A percentile compares a stretch with the other conserved stretches of the same genome.
Evolutionary conservation across 2,113 vertebrate species (phyloP).

Genomic region (Sakesphorus luctuosus): DNA sequence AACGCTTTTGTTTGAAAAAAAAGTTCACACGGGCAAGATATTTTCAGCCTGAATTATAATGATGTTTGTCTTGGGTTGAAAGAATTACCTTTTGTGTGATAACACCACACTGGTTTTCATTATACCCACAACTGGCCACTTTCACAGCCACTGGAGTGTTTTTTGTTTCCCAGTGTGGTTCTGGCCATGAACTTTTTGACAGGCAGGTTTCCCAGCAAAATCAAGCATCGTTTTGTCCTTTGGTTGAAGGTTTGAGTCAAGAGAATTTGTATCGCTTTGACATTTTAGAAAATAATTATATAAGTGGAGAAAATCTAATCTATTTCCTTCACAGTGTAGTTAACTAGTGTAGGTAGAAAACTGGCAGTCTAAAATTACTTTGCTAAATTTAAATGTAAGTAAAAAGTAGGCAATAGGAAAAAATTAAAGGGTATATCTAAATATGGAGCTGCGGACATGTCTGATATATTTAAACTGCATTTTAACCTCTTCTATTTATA

Average conservation of each 20-base stretch:
- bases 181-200: neutral
- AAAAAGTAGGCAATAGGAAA: slow-evolving; percentile 69
- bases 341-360: slow-evolving; percentile 51
- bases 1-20: neutral
- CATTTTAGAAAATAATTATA: neutral
- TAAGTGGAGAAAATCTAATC: neutral
- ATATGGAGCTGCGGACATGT: slow-evolving; percentile 38
- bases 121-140: neutral
- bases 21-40: neutral
- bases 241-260: neutral
- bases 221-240: neutral
- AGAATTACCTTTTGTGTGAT: slow-evolving; percentile 45
- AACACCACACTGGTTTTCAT: neutral
- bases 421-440: slow-evolving; percentile 76
- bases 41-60: slow-evolving; percentile 32
- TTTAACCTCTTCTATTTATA: slow-evolving; percentile 74
- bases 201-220: neutral
- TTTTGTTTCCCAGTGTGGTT: neutral
- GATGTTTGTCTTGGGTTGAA: slow-evolving; percentile 24
- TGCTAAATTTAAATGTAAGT: slow-evolving; percentile 77
- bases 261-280: neutral
- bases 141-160: neutral
- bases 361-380: slow-evolving; percentile 72
- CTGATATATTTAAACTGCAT: slow-evolving; percentile 71
- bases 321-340: neutral